These are phyloP conservation scores for Mesorhabditis belari DNA, from an alignment of 2,888 invertebrate species.

Conservation along the genomic window DNA sequence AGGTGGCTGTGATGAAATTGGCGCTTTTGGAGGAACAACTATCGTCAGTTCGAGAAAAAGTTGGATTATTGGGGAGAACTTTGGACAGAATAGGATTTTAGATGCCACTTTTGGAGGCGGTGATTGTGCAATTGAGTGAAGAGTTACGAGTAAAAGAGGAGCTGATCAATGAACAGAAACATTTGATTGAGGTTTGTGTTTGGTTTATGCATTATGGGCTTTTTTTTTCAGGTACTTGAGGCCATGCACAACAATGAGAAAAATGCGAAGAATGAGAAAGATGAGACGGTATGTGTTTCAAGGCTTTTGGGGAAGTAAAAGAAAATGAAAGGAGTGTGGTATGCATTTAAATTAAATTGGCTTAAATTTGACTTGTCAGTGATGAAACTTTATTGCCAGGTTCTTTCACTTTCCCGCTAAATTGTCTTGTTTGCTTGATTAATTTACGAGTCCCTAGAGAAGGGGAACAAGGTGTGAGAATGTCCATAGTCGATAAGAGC, in stretches of 20 bases:
- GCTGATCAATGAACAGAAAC: constrained; percentile 26
- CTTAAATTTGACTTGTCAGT: constrained; percentile 7
- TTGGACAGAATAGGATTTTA: constrained; percentile 7
- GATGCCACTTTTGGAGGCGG: constrained; percentile 24
- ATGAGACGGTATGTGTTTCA: constrained; percentile 19
- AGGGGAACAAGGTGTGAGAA: too few species aligned
- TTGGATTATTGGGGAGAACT: too few species aligned
- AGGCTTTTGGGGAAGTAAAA: background rate
- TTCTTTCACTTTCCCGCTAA: too few species aligned
- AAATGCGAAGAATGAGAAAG: constrained; percentile 14
- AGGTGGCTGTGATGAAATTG: background rate
- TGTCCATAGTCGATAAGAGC: too few species aligned
- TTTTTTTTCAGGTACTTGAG: too few species aligned
- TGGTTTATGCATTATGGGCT: too few species aligned
- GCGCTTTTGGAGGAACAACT: background rate
- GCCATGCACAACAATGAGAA: background rate
- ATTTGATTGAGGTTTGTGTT: constrained; percentile 26
- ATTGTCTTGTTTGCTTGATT: too few species aligned
- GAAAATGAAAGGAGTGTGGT: background rate
- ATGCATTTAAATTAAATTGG: background rate
- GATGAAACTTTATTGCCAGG: too few species aligned
- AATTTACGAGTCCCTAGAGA: too few species aligned
- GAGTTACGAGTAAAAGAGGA: constrained; percentile 26
- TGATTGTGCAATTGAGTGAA: constrained; percentile 28
- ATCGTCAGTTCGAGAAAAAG: background rate